These are phyloP conservation scores for Thecocarcelia acutangulata DNA, from an alignment of 2,888 invertebrate species.

Conservation along the genomic window DNA sequence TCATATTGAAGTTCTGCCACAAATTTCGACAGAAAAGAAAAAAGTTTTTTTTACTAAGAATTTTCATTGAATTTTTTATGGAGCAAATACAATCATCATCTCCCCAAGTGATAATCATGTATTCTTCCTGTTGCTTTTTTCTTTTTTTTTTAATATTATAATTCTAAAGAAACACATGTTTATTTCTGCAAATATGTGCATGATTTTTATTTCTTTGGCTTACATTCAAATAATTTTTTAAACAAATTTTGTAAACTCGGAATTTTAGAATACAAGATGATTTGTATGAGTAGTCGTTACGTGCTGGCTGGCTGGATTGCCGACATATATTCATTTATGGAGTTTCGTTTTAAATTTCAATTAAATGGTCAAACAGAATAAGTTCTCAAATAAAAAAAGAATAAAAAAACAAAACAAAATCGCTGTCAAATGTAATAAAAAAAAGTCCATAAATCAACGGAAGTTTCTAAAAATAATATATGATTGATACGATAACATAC, in stretches of 20 bases:
- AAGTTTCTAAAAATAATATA: too few relatives aligned
- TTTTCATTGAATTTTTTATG: constrained; percentile 36
- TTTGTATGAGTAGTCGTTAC: constrained; percentile 47
- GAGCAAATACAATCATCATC: constrained; percentile 7
- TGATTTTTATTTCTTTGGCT: constrained; percentile 53
- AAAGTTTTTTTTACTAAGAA: constrained; percentile 22
- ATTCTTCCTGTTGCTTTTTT: neutral
- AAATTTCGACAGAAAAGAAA: constrained; percentile 14
- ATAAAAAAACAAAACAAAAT: too few relatives aligned
- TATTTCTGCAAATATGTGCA: constrained; percentile 17
- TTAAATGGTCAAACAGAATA: too few relatives aligned
- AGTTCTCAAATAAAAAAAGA: too few relatives aligned
- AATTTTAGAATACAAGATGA: constrained; percentile 19
- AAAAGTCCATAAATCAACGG: too few relatives aligned
- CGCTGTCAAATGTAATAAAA: too few relatives aligned
- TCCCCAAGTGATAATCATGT: constrained; percentile 5
- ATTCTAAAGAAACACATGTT: constrained; percentile 26
- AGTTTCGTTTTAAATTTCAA: too few relatives aligned
- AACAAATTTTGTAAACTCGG: constrained; percentile 37
- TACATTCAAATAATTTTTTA: constrained; percentile 58
- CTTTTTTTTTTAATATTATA: constrained; percentile 15
- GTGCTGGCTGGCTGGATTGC: too few relatives aligned
- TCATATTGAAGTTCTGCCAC: constrained; percentile 28
- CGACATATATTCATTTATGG: constrained; percentile 18
- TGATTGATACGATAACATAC: too few relatives aligned